phyloP scores from a whole-genome alignment of 2,888 invertebrate species.

The Encarsia formosa region DNA sequence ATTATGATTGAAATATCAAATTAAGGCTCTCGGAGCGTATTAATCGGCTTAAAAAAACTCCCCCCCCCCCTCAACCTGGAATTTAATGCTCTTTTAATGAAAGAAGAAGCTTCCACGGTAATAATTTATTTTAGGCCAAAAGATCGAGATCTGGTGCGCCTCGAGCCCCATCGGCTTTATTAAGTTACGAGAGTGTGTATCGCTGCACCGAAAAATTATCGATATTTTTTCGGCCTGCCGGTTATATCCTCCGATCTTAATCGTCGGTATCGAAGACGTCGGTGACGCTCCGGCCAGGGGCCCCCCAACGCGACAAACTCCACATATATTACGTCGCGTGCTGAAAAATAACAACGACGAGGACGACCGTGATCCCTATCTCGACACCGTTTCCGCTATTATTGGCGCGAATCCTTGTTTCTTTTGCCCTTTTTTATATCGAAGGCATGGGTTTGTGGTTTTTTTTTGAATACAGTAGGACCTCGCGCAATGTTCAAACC shows the following conservation, averaged over 20 bases:
- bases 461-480: too few relatives aligned
- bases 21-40: too few relatives aligned
- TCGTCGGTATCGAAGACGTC: conserved; percentile 26
- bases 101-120: conserved; percentile 2
- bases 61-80: too few relatives aligned
- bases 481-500: too few relatives aligned
- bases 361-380: too few relatives aligned
- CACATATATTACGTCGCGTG: conserved; percentile 1
- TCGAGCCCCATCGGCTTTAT: conserved; percentile 33
- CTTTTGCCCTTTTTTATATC: too few relatives aligned
- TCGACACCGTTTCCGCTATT: too few relatives aligned
- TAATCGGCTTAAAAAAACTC: too few relatives aligned
- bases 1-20: conserved; percentile 15
- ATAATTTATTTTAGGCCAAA: conserved; percentile 20
- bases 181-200: conserved; percentile 31
- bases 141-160: conserved; percentile 24
- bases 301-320: conserved; percentile 15
- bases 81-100: conserved; percentile 7
- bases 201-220: conserved; percentile 37
- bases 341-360: too few relatives aligned
- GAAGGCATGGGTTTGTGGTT: too few relatives aligned
- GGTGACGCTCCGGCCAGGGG: not conserved
- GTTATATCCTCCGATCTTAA: conserved; percentile 37
- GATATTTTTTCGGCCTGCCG: conserved; percentile 37
- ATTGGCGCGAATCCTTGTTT: too few relatives aligned